Evolutionary conservation across 2,113 vertebrate genomes (phyloP).

Genomic region (Myrmophylax atrothorax): DNA sequence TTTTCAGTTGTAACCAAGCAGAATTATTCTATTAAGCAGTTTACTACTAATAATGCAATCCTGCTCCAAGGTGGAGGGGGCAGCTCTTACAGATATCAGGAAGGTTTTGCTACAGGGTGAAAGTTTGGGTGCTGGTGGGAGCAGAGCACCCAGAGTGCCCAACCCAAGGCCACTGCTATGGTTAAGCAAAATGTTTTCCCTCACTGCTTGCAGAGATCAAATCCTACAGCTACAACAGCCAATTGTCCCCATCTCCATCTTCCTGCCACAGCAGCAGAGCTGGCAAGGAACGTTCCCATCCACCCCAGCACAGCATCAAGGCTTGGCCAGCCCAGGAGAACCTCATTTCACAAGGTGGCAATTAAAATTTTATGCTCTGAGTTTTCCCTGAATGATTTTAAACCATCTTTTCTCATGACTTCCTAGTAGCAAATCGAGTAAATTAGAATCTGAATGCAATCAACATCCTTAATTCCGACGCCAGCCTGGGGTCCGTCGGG

Average conservation of each 20-base stretch:
- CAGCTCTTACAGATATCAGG: neutral
- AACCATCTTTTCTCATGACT: slow-evolving; percentile 48
- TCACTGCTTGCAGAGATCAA: neutral
- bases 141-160: neutral
- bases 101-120: neutral
- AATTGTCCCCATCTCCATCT: neutral
- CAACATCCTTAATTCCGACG: slow-evolving; percentile 41
- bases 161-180: fast-evolving
- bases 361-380: slow-evolving; percentile 69
- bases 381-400: slow-evolving; percentile 64
- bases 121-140: neutral
- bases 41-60: neutral
- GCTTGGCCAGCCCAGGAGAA: neutral
- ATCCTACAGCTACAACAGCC: neutral
- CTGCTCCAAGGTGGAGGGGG: neutral
- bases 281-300: neutral
- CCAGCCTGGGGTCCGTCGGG: neutral
- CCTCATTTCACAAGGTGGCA: slow-evolving; percentile 38
- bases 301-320: neutral
- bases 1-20: neutral
- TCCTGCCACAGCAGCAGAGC: neutral
- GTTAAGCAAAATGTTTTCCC: neutral
- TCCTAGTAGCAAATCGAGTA: slow-evolving; percentile 38
- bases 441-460: slow-evolving; percentile 56
- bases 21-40: neutral